A percentile compares a stretch with the other conserved stretches of the same genome.
Conservation (phyloP, 2,113 vertebrate species). For the Paradoxurus hermaphroditus region DNA sequence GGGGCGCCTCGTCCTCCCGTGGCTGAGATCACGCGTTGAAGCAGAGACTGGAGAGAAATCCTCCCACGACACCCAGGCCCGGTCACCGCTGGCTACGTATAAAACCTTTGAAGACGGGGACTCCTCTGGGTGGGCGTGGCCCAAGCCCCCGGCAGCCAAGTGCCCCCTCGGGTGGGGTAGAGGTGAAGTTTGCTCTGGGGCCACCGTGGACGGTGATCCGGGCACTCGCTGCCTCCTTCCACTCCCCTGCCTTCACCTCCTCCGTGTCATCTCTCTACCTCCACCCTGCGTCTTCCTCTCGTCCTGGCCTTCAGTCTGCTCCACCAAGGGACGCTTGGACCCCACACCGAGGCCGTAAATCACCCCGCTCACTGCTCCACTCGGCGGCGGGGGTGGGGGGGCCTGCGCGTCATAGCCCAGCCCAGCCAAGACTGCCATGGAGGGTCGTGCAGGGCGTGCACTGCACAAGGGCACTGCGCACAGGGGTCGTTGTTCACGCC, state of each 20-base stretch:
- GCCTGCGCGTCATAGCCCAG: neutral
- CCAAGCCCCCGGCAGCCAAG: neutral
- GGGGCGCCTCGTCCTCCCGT: neutral
- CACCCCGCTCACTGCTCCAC: neutral
- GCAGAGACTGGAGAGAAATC: neutral
- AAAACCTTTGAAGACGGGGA: neutral
- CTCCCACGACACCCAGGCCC: neutral
- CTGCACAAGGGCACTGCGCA: neutral
- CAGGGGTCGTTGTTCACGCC: neutral
- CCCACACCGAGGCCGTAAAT: neutral
- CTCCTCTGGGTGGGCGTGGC: neutral
- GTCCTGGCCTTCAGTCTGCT: neutral
- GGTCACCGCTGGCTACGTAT: too few relatives aligned
- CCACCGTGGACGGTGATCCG: neutral
- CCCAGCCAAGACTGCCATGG: neutral
- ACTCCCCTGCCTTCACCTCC: neutral
- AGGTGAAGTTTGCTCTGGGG: neutral
- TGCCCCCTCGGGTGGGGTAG: neutral
- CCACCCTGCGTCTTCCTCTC: neutral
- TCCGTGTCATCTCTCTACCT: constrained; percentile 50
- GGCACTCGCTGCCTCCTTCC: neutral
- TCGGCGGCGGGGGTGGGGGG: neutral
- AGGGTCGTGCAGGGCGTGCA: neutral
- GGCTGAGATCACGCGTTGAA: neutral
- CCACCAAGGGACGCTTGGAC: neutral